These are phyloP conservation scores for Geopemphigus sp. DNA, from an alignment of 1,140 invertebrate genomes.

Conservation along the genomic window DNA sequence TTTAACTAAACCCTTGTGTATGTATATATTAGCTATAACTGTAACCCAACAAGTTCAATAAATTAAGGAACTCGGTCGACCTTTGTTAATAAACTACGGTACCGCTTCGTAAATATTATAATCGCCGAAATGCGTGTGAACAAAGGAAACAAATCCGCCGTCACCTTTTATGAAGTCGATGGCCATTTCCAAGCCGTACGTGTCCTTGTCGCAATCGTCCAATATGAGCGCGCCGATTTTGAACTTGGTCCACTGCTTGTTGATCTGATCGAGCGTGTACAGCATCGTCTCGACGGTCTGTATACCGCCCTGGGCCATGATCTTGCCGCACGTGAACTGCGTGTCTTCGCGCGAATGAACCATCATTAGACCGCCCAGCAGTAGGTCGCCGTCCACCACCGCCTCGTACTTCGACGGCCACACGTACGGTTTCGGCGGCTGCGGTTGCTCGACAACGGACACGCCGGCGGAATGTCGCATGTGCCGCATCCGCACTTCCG, in stretches of 20 bases:
- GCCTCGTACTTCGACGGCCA: constrained; percentile 88
- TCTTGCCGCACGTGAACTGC: constrained; percentile 77
- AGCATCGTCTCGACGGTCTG: constrained; percentile 91
- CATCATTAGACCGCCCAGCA: constrained; percentile 92
- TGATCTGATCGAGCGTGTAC: constrained; percentile 83
- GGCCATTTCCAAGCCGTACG: constrained; percentile 92
- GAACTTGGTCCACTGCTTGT: constrained; percentile 64
- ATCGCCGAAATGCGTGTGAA: no score
- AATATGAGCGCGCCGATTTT: constrained; percentile 83
- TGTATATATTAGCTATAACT: no score
- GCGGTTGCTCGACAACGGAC: no score
- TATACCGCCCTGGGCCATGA: constrained; percentile 92
- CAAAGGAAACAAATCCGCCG: no score
- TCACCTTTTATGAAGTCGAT: constrained; percentile 96
- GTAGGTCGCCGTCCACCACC: constrained; percentile 74
- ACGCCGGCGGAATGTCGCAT: constrained; percentile 13
- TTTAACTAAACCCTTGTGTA: no score
- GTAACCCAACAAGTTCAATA: no score
- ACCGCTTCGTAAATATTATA: no score
- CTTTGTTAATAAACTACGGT: constrained; percentile 54
- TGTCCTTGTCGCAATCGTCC: constrained; percentile 95
- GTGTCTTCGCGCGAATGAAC: constrained; percentile 72
- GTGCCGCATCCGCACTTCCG: constrained; percentile 38
- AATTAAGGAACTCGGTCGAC: no score
- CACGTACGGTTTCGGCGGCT: constrained; percentile 37